Evolutionary conservation across 2,797 vertebrate species (phyloP).

Genomic region (Cynopterus sphinx): DNA sequence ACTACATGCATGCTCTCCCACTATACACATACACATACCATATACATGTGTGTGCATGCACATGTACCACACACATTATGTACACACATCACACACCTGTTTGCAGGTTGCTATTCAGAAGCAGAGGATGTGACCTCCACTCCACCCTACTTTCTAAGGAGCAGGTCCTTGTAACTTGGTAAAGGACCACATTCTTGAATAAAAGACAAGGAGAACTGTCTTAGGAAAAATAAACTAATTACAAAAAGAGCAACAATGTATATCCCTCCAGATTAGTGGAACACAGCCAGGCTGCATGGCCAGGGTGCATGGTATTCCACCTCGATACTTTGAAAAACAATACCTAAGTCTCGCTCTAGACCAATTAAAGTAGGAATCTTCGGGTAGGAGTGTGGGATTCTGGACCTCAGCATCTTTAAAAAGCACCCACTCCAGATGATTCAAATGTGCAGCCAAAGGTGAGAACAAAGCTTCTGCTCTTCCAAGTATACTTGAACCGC

Average conservation of each 20-base stretch:
- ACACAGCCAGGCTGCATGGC: not conserved
- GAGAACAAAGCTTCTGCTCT: not conserved
- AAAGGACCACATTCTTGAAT: not conserved
- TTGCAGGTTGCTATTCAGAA: not conserved
- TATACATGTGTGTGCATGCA: not conserved
- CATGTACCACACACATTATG: not conserved
- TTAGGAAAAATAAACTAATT: not conserved
- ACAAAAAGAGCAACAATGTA: not conserved
- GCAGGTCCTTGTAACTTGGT: not conserved
- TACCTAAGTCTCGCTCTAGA: not conserved
- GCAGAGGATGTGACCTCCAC: not conserved
- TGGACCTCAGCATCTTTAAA: not conserved
- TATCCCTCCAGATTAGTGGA: not conserved
- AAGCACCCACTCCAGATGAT: not conserved
- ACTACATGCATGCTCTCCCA: too few relatives aligned
- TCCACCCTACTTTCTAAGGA: not conserved
- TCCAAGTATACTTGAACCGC: not conserved
- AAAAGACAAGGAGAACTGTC: not conserved
- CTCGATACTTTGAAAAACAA: not conserved
- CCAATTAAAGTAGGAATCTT: not conserved
- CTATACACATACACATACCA: not conserved
- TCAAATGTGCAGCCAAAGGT: not conserved
- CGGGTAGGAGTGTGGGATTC: accelerated
- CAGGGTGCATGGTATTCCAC: not conserved
- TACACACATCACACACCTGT: not conserved